Percentiles rank a stretch among this genome's conserved stretches.
Conservation (phyloP, 2,888 invertebrate species). For the Coecobrya sp. region DNA sequence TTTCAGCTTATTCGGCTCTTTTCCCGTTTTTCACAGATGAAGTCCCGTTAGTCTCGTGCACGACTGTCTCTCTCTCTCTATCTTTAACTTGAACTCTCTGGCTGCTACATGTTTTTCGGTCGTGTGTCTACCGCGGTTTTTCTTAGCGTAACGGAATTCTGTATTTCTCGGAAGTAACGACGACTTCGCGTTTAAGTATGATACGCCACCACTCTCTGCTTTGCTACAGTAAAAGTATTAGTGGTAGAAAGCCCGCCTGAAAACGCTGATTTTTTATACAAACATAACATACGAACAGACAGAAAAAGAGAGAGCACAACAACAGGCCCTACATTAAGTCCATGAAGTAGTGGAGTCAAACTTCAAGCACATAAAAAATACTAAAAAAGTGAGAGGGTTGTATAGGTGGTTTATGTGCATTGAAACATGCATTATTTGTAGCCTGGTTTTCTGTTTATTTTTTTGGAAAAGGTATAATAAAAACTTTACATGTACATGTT, state of each 20-base stretch:
- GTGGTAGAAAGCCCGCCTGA: conserved; percentile 27
- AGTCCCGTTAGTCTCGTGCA: conserved; percentile 22
- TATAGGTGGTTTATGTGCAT: background rate
- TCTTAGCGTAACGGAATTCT: background rate
- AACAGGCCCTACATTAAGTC: conserved; percentile 26
- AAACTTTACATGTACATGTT: background rate
- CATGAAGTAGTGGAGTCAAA: background rate
- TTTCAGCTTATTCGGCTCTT: conserved; percentile 34
- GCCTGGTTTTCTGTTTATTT: no score
- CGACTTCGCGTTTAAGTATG: background rate
- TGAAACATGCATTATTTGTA: no score
- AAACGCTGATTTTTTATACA: conserved; percentile 15
- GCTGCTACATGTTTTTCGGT: background rate
- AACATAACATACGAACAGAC: background rate
- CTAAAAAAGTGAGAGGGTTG: background rate
- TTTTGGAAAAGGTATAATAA: no score
- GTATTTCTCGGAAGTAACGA: background rate
- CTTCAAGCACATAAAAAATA: background rate
- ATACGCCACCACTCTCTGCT: no score
- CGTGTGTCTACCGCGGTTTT: background rate
- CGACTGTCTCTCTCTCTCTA: conserved; percentile 23
- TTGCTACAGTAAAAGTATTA: background rate
- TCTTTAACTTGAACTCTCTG: background rate
- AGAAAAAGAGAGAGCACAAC: no score
- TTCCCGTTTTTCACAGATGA: conserved; percentile 33